These are phyloP conservation scores for Macheiramphus alcinus DNA, from an alignment of 2,113 vertebrate genomes.

Conservation along the genomic window DNA sequence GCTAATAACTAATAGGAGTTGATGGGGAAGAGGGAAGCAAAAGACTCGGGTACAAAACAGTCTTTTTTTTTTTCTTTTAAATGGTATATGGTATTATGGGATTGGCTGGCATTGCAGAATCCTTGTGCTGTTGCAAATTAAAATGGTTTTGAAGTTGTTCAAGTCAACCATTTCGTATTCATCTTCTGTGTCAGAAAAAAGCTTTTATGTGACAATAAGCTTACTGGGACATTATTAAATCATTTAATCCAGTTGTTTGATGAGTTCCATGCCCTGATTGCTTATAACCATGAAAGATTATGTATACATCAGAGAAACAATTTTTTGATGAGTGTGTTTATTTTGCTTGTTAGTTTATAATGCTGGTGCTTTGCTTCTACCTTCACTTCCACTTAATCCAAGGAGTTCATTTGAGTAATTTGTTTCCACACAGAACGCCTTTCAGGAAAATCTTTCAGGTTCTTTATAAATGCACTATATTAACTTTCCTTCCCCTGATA, in stretches of 20 bases:
- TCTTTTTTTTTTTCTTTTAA: neutral
- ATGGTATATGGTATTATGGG: neutral
- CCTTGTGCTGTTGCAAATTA: neutral
- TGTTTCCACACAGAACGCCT: neutral
- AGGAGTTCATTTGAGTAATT: neutral
- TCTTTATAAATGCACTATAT: neutral
- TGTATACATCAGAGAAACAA: neutral
- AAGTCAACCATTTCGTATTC: neutral
- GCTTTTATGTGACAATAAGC: constrained; percentile 11
- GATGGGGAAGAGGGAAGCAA: neutral
- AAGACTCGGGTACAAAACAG: neutral
- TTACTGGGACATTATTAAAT: constrained; percentile 2
- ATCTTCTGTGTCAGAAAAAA: neutral
- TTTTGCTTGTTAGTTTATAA: neutral
- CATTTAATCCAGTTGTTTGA: constrained; percentile 14
- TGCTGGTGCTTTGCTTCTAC: neutral
- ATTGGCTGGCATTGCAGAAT: neutral
- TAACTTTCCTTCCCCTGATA: fast-evolving
- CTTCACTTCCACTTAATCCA: neutral
- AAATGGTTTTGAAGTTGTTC: constrained; percentile 1
- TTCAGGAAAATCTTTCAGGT: neutral
- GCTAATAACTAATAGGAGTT: neutral
- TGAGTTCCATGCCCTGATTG: neutral
- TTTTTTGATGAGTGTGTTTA: neutral
- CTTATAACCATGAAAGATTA: neutral